Evolutionary conservation across 2,888 invertebrate species (phyloP).

Genomic region (Drosophila percnosoma): DNA sequence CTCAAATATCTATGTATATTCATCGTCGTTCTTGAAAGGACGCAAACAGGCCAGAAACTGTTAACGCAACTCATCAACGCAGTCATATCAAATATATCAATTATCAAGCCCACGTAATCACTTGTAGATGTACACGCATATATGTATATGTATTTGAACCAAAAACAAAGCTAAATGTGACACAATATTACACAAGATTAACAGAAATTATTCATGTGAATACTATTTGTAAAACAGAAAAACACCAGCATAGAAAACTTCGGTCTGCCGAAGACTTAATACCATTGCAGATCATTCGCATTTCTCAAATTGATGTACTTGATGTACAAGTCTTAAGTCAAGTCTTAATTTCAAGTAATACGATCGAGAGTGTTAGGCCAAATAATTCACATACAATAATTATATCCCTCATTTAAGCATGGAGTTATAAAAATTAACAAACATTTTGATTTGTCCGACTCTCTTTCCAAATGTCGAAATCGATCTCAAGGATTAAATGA

Average conservation of each 20-base stretch:
- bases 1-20: conserved; percentile 29
- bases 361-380: neutral
- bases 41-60: conserved; percentile 42
- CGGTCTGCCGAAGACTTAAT: conserved; percentile 42
- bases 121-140: conserved; percentile 20
- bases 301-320: neutral
- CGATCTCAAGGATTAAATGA: conserved; percentile 3
- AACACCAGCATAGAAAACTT: conserved; percentile 20
- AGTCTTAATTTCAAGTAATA: neutral
- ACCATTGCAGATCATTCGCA: conserved; percentile 17
- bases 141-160: conserved; percentile 27
- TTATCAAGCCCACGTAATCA: conserved; percentile 54
- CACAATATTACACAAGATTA: conserved; percentile 35
- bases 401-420: neutral
- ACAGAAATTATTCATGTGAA: conserved; percentile 26
- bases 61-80: conserved; percentile 77
- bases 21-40: conserved; percentile 9
- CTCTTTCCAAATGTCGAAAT: neutral
- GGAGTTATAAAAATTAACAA: neutral
- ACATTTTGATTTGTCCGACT: neutral
- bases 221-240: conserved; percentile 25
- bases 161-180: conserved; percentile 48
- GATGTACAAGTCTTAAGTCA: neutral
- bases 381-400: neutral
- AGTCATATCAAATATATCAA: conserved; percentile 76